Evolutionary conservation across 2,113 vertebrate genomes (phyloP), one percentile per base, ranked within the genome.

Genomic region (Narcine bancroftii): DNA sequence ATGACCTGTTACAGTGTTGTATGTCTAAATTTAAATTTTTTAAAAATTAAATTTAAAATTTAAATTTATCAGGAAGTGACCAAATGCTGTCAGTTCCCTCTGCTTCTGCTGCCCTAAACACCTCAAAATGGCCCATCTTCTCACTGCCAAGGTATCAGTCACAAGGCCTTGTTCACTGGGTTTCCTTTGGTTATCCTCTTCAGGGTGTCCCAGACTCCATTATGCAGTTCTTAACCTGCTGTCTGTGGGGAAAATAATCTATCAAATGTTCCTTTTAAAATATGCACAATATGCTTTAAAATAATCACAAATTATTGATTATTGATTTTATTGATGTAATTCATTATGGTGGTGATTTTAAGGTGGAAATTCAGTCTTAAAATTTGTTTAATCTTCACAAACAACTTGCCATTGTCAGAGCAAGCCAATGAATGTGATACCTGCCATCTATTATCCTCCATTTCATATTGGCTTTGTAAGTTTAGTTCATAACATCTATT

Each of bases 401-500:
- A 45, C 89, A 63, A 91, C 7, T 89, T 69, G 63, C 36, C 89
- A 91, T 69, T 91, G 65, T 47, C 29, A 33, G 63, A 91, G 65
- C 60, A 26, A 91, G 89, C 65, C 39, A 21, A 91, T 91, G 69
- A 69, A 91, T 10, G 69, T 91, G 66, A 65, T 91, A 91, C 89
- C 89, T 91, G 89, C 89, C 63, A 91, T 69, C 89, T 47, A 91
- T 91, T 91, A 47, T 91, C 24, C 89, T 71, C 42, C 29, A 66
- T 69, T 66, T 91, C 89, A 47, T 91, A 65, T 33, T 91, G 47
- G 36, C 63, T 91, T 91, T 91, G 89, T 69, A 71, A 91, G 69
- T 33, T 91, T 60, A 60, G 81, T 87, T 71, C 39, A 91, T 91
- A 91, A 91, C 71, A 69, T 91, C 89, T 66, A 42, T 91, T 91